phyloP scores from a whole-genome alignment of 2,113 vertebrate genomes.

The Meriones unguiculatus region DNA sequence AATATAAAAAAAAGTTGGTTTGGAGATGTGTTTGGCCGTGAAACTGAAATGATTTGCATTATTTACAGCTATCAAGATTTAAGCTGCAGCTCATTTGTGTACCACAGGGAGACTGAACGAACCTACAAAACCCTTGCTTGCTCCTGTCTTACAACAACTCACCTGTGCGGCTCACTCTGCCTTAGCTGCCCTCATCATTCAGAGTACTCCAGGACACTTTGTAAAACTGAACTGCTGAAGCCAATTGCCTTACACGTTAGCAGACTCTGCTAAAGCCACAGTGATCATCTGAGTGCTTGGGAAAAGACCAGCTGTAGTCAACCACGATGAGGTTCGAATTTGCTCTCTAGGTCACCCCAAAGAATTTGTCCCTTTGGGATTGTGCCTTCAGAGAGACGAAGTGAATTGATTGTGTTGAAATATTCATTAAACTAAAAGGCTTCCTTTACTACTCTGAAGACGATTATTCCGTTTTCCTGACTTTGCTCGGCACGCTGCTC shows the following conservation, averaged over 20 bases:
- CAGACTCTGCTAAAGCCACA: conserved; percentile 41
- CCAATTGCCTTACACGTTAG: conserved; percentile 28
- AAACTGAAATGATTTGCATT: neutral
- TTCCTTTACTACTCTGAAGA: conserved; percentile 82
- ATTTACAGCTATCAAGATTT: conserved; percentile 56
- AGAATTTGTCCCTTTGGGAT: conserved; percentile 77
- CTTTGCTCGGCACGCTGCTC: conserved; percentile 58
- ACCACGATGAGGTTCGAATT: conserved; percentile 59
- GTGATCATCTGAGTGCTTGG: conserved; percentile 46
- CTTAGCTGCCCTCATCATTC: conserved; percentile 46
- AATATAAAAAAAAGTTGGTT: conserved; percentile 20
- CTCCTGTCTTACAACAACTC: conserved; percentile 21
- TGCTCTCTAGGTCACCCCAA: conserved; percentile 79
- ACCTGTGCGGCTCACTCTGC: neutral
- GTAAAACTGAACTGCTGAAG: conserved; percentile 68
- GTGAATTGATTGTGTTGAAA: conserved; percentile 81
- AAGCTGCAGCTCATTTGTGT: conserved; percentile 57
- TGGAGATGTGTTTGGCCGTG: conserved; percentile 29
- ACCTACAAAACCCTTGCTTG: conserved; percentile 45
- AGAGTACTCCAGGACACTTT: conserved; percentile 68
- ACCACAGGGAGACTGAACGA: conserved; percentile 50
- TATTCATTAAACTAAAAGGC: conserved; percentile 84
- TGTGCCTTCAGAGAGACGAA: conserved; percentile 78
- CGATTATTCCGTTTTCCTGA: conserved; percentile 80
- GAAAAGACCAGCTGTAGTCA: conserved; percentile 53